These are phyloP conservation scores for Trematocara marginatum DNA, from an alignment of 2,113 vertebrate species.

Conservation along the genomic window DNA sequence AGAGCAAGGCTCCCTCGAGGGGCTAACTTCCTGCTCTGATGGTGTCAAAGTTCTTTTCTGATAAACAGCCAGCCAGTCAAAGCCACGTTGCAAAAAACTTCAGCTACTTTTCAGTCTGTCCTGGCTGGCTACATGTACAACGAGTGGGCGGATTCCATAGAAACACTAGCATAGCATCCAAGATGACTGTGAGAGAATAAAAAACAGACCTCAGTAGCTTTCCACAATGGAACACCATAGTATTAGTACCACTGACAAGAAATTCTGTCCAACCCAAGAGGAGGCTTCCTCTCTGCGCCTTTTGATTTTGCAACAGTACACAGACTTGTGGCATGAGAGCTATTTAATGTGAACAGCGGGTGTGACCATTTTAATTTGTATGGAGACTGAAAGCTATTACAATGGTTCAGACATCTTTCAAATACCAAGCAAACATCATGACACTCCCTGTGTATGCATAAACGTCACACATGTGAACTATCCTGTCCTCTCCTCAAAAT, in stretches of 20 bases:
- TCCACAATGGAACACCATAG: slow-evolving; percentile 19
- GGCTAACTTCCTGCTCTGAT: slow-evolving; percentile 58
- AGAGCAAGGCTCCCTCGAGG: slow-evolving; percentile 41
- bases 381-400: slow-evolving; percentile 3
- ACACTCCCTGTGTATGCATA: not conserved
- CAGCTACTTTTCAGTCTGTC: slow-evolving; percentile 39
- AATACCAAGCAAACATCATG: slow-evolving; percentile 28
- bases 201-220: slow-evolving; percentile 27
- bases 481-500: slow-evolving; percentile 33
- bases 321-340: slow-evolving; percentile 9
- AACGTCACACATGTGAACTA: slow-evolving; percentile 12
- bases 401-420: slow-evolving; percentile 17
- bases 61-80: slow-evolving; percentile 51
- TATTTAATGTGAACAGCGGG: slow-evolving; percentile 42
- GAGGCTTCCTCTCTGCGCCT: not conserved
- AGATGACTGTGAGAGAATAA: slow-evolving; percentile 1
- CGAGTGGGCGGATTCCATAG: slow-evolving; percentile 57
- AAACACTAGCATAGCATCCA: slow-evolving; percentile 35
- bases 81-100: slow-evolving; percentile 32
- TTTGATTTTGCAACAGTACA: not conserved
- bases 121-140: not conserved
- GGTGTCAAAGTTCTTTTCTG: slow-evolving; percentile 55
- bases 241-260: not conserved
- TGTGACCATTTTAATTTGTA: slow-evolving; percentile 30
- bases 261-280: not conserved